phyloP scores from a whole-genome alignment of 2,888 invertebrate species.

The Pterostichus niger region DNA sequence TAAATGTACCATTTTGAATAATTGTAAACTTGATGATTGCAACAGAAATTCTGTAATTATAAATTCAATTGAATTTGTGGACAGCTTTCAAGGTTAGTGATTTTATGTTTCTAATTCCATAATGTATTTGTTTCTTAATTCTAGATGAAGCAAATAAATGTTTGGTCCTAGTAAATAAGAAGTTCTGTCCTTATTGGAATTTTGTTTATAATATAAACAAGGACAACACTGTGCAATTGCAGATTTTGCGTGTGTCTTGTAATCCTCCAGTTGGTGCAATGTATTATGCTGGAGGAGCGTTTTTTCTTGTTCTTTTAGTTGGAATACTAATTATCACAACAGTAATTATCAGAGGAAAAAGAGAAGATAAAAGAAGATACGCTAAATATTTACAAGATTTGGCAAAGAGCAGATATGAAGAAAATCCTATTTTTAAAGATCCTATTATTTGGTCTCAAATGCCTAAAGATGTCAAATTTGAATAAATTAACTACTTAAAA shows the following conservation, averaged over 20 bases:
- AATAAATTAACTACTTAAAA: not conserved
- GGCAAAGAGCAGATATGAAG: constrained; percentile 13
- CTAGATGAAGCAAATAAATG: constrained; percentile 13
- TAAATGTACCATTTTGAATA: constrained; percentile 75
- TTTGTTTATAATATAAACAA: constrained; percentile 70
- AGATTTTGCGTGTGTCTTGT: not conserved
- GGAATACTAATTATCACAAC: constrained; percentile 11
- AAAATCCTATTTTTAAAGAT: constrained; percentile 35
- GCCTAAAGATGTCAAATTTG: constrained; percentile 19
- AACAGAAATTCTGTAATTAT: not conserved
- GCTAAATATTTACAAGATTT: constrained; percentile 47
- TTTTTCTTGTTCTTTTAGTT: not conserved
- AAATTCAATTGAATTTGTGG: constrained; percentile 15
- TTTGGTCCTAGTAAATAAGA: constrained; percentile 70
- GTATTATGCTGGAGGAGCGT: constrained; percentile 1
- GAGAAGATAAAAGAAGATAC: constrained; percentile 56
- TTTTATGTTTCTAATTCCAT: not conserved
- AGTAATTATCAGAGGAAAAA: not conserved
- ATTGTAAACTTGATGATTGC: constrained; percentile 73
- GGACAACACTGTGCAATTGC: constrained; percentile 4
- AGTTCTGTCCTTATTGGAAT: constrained; percentile 77
- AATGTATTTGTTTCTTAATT: not conserved
- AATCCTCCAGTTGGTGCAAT: not conserved
- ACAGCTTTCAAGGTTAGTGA: not conserved
- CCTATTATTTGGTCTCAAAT: constrained; percentile 29